Evolutionary conservation across 2,113 vertebrate genomes (phyloP), one percentile per base, ranked within the genome.

Genomic region (Pteropus alecto): DNA sequence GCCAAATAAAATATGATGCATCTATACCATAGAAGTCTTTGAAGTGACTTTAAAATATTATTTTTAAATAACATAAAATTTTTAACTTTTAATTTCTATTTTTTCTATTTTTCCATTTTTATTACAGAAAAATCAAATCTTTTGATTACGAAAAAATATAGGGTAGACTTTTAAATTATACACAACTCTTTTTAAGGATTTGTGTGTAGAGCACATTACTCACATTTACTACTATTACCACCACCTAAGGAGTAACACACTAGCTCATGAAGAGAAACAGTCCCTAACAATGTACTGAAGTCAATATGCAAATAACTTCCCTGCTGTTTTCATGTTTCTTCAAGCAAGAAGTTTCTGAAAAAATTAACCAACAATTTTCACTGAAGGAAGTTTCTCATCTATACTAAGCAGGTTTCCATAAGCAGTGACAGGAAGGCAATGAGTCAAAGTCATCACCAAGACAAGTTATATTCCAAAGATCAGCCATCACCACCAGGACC

Each of bases 1-100:
- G 26, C 30, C 63, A 97, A 87, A 96, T 74, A 76, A 96, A 97
- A 86, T 85, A 95, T 43, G 54, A 81, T 83, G 38, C 12, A 43
- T 33, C 19, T 56, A 61, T 54, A 51, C 2, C 84, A 91, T 6
- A 74, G 22, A 93, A 94, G 93, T 84, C 41, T 82, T 89, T 12
- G 9, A 38, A 73, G 30, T 81, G 91, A 76, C 15, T 87, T 94
- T 87, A 83, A 93, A 63, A 82, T 26, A 82, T 43, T 78, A 60
- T 90, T 92, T 65, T 85, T 90, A 87, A 93, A n/a, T 51, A 81
- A 56, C 61, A 73, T 92, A 28, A 86, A 84, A 60, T 60, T 26
- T 93, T 61, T n/a, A 77, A 63, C 28, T 79, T 94, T 76, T 87
- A 83, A 58, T 81, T 82, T 8, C 51, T 21, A 21, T 78, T 76